Percentiles rank a stretch among this genome's conserved stretches.
Evolutionary conservation across 2,888 invertebrate species (phyloP).

Genomic region (Phortica okadai): DNA sequence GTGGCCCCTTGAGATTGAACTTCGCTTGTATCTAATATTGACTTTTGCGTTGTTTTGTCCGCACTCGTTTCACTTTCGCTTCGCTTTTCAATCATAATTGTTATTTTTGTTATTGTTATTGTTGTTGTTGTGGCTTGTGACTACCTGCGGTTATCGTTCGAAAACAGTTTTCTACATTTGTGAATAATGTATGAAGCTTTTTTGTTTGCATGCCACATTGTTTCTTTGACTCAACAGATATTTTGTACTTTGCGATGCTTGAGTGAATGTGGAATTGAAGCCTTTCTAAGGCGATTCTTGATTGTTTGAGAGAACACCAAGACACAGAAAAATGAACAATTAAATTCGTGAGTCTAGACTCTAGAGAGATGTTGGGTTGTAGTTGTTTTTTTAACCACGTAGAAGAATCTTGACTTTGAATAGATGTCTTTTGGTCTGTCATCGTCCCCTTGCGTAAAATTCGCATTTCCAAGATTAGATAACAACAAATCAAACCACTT

Average conservation of each 20-base stretch:
- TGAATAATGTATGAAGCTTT: constrained; percentile 25
- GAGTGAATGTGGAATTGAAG: neutral
- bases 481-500: constrained; percentile 3
- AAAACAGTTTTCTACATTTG: constrained; percentile 24
- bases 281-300: constrained; percentile 2
- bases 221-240: constrained; percentile 18
- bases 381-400: neutral
- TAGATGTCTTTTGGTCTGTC: neutral
- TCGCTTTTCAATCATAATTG: constrained; percentile 66
- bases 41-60: constrained; percentile 55
- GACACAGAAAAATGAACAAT: neutral
- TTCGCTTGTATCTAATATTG: constrained; percentile 54
- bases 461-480: neutral
- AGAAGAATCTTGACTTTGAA: neutral
- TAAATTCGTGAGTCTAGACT: neutral
- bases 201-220: constrained; percentile 18
- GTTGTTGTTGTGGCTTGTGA: constrained; percentile 45
- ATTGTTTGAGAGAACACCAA: neutral
- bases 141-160: constrained; percentile 35
- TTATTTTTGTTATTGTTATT: constrained; percentile 64
- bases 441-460: neutral
- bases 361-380: neutral
- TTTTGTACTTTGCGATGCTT: neutral
- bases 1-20: constrained; percentile 34
- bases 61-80: constrained; percentile 6